Percentiles rank a stretch among this genome's conserved stretches.
Conservation (phyloP, 2,797 vertebrate genomes). For the Myotis findleyi region DNA sequence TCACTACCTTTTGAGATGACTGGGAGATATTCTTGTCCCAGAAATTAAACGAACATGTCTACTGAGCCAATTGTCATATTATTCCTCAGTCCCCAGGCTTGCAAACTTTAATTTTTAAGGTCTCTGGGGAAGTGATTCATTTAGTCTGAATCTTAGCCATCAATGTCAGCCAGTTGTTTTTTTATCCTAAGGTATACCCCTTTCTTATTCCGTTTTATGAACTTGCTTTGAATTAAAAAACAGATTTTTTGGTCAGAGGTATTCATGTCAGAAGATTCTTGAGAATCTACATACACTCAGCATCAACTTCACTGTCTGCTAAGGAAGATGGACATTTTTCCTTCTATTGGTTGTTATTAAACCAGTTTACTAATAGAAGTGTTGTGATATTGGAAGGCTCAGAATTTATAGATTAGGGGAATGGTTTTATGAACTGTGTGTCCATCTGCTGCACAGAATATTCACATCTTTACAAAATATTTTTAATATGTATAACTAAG, state of each 20-base stretch:
- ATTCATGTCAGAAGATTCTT: slow-evolving; percentile 11
- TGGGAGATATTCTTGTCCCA: slow-evolving; percentile 48
- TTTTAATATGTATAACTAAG: background rate
- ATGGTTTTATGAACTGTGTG: slow-evolving; percentile 4
- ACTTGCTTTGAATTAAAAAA: slow-evolving; percentile 64
- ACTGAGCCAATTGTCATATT: slow-evolving; percentile 38
- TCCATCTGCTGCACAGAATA: background rate
- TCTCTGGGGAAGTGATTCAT: slow-evolving; percentile 54
- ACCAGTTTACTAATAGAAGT: slow-evolving; percentile 49
- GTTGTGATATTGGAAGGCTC: background rate
- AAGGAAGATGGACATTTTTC: background rate
- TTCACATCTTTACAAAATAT: slow-evolving; percentile 4
- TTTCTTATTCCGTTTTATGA: slow-evolving; percentile 49
- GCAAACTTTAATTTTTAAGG: slow-evolving; percentile 53
- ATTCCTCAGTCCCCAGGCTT: slow-evolving; percentile 44
- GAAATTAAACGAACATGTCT: slow-evolving; percentile 67
- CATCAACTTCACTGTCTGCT: background rate
- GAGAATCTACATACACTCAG: background rate
- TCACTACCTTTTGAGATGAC: slow-evolving; percentile 40
- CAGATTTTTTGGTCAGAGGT: slow-evolving; percentile 35
- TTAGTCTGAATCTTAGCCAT: slow-evolving; percentile 60
- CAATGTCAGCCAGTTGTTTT: slow-evolving; percentile 41
- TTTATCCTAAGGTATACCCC: background rate
- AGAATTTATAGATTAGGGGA: slow-evolving; percentile 38
- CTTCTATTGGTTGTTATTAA: slow-evolving; percentile 30